Conservation (phyloP, 2,113 vertebrate genomes). For the Corythornis cristatus region DNA sequence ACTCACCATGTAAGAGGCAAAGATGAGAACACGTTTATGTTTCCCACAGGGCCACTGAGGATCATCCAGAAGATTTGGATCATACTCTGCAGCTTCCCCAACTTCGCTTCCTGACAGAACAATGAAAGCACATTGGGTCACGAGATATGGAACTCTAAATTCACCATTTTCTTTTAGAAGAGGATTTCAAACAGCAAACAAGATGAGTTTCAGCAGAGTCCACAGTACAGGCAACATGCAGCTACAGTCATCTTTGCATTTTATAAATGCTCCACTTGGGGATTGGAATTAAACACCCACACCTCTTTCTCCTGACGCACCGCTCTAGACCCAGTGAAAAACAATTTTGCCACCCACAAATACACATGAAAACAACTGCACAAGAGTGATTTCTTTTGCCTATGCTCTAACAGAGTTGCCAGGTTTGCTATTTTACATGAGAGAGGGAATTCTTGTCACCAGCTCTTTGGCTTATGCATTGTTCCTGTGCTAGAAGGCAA, state of each 20-base stretch:
- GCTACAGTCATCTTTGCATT: neutral
- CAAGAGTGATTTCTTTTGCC: neutral
- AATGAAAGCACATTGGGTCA: neutral
- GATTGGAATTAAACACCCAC: neutral
- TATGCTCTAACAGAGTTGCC: neutral
- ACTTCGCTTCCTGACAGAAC: constrained; percentile 75
- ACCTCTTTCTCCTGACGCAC: neutral
- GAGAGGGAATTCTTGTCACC: neutral
- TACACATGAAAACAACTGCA: neutral
- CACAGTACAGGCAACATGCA: neutral
- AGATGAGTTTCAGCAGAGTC: neutral
- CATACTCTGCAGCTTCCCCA: constrained; percentile 87
- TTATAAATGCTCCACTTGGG: neutral
- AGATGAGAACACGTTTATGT: constrained; percentile 96
- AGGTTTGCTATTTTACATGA: neutral
- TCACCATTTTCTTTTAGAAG: neutral
- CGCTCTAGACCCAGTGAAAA: neutral
- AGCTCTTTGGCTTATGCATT: neutral
- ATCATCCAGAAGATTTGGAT: constrained; percentile 93
- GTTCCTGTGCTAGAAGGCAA: neutral
- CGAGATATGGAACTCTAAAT: neutral
- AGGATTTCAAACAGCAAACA: neutral
- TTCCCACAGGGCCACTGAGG: constrained; percentile 98
- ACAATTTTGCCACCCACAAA: neutral
- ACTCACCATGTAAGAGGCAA: constrained; percentile 96